Evolutionary conservation across 2,797 vertebrate genomes (phyloP), one percentile per base, ranked within the genome.

Genomic region (Lithobates sylvaticus): DNA sequence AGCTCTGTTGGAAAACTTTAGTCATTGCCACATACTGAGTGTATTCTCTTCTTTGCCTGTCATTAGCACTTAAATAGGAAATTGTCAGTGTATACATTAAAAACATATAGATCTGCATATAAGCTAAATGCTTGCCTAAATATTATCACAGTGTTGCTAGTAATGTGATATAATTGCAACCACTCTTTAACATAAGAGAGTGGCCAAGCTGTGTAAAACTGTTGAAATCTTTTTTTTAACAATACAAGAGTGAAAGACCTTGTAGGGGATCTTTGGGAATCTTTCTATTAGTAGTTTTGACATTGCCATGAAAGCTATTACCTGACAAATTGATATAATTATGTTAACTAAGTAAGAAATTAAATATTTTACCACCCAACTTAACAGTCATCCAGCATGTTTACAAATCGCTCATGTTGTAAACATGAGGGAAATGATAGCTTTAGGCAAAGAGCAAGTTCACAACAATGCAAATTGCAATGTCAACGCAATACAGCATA

Each of bases 1-100:
- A 82, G 65, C 78, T 82, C 65, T 50, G 84, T 61, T 75, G 74
- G 34, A 61, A 75, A 84, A 83, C 86, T 58, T 81, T 68, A 84
- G 76, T 70, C 79, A 82, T 76, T 82, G 74, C 85, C 79, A 82
- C 39, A 64, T 64, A 83, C 42, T 79, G 54, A 61, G 54, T 61
- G 61, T 29, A 65, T 64, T 71, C 27, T 77, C 42, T 23, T 26
- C 68, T 74, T 71, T 78, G 58, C 70, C 81, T 78, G 34, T 50
- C 23, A 44, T 16, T 42, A 54, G 9, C 81, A 74, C 39, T 42
- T 78, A 84, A 23, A 26, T 23, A 36, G 42, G 15, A 39, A 72
- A 34, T 74, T 78, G 69, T 82, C 39, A 47, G 21, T 34, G 15
- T 10, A 65, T 34, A 75, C 21, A 23, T 18, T 15, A 9, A 27